These are phyloP conservation scores for Synanceia verrucosa DNA, from an alignment of 2,797 vertebrate species.

Conservation along the genomic window DNA sequence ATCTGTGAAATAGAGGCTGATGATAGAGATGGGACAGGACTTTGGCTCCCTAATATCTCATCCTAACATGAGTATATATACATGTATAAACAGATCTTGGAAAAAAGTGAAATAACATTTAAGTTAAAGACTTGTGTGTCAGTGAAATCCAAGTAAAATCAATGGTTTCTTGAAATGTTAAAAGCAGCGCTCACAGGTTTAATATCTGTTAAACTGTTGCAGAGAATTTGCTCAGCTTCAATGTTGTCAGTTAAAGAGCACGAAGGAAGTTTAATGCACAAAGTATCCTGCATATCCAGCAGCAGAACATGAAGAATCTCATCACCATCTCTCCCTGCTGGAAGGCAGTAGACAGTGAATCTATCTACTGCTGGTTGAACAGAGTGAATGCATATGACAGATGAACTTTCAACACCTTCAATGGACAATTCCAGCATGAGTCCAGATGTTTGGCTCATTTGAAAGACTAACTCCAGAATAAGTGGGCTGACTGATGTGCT, in stretches of 20 bases:
- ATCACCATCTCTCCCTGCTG: not conserved
- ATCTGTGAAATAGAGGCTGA: not conserved
- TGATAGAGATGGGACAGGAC: not conserved
- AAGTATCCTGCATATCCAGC: not conserved
- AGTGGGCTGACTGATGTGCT: not conserved
- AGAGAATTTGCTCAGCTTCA: not conserved
- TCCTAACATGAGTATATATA: not conserved
- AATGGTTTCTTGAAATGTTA: too few relatives aligned
- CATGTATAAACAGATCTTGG: not conserved
- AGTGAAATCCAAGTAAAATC: too few relatives aligned
- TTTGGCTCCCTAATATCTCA: not conserved
- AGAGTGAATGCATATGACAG: constrained; percentile 22
- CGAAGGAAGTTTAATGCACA: not conserved
- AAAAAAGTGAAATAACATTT: too few relatives aligned
- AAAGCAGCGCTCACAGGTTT: not conserved
- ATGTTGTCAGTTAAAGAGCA: not conserved
- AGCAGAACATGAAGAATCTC: not conserved
- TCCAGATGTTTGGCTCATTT: constrained; percentile 3
- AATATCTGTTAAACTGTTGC: too few relatives aligned
- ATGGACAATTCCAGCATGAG: constrained; percentile 47
- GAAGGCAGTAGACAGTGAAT: not conserved
- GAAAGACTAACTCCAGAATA: not conserved
- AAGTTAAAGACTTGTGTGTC: too few relatives aligned
- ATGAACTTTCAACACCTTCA: not conserved
- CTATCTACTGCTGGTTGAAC: not conserved